Conservation (phyloP, 1,140 invertebrate genomes). For the Limonius californicus region DNA sequence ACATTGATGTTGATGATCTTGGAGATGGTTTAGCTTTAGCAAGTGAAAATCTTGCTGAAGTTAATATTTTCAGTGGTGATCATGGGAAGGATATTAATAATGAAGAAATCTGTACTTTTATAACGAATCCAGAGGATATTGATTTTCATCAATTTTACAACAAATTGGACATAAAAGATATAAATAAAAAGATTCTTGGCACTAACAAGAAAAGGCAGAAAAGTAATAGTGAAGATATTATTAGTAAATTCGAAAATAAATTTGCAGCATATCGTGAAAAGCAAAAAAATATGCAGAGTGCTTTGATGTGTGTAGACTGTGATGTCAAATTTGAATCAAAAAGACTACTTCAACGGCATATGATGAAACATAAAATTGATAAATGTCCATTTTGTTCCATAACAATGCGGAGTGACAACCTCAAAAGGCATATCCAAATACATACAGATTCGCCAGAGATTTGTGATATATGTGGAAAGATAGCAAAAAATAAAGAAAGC, state of each 20-base stretch:
- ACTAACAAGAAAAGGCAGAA: not conserved
- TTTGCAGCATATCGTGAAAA: not conserved
- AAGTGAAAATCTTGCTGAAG: not conserved
- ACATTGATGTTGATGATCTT: too few relatives aligned
- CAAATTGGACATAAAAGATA: too few relatives aligned
- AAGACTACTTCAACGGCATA: conserved; percentile 25
- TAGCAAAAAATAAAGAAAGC: conserved; percentile 35
- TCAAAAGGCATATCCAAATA: conserved; percentile 31
- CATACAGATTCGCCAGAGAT: conserved; percentile 29
- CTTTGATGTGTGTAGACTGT: not conserved
- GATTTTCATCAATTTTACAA: too few relatives aligned
- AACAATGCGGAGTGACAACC: conserved; percentile 26
- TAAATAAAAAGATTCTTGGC: not conserved
- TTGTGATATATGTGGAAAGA: conserved; percentile 34
- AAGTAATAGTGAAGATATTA: too few relatives aligned
- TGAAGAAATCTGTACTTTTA: not conserved
- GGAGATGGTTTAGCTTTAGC: not conserved
- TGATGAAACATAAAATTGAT: conserved; percentile 28
- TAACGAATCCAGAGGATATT: not conserved
- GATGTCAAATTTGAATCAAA: conserved; percentile 26
- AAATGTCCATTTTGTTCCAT: conserved; percentile 29
- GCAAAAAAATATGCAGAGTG: not conserved
- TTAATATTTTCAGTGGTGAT: not conserved
- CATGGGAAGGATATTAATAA: too few relatives aligned
- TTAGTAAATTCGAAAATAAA: too few relatives aligned